Conservation (phyloP, 2,888 invertebrate genomes). For the Brenthis daphne region DNA sequence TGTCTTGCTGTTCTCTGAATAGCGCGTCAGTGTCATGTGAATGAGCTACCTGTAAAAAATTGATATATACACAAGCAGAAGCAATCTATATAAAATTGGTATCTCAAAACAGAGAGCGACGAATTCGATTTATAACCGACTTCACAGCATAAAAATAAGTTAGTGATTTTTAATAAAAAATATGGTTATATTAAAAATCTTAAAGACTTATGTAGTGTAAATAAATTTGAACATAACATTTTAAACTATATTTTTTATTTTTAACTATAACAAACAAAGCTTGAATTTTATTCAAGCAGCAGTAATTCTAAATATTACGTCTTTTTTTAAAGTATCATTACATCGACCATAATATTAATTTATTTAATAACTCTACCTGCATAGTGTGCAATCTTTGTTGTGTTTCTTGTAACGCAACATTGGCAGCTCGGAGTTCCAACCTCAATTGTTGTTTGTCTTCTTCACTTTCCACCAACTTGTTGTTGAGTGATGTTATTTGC, state of each 20-base stretch:
- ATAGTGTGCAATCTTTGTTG: constrained; percentile 71
- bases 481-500: constrained; percentile 57
- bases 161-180: too few relatives aligned
- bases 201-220: too few relatives aligned
- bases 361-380: constrained; percentile 52
- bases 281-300: not conserved
- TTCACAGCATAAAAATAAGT: too few relatives aligned
- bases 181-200: too few relatives aligned
- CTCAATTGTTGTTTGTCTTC: constrained; percentile 71
- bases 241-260: too few relatives aligned
- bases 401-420: constrained; percentile 68
- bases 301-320: not conserved
- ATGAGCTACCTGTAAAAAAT: constrained; percentile 63
- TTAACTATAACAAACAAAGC: too few relatives aligned
- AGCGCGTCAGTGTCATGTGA: constrained; percentile 74
- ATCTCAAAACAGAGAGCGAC: too few relatives aligned
- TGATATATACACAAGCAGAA: not conserved
- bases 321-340: not conserved
- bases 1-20: constrained; percentile 76
- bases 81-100: not conserved
- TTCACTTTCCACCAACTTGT: constrained; percentile 60
- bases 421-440: constrained; percentile 67
- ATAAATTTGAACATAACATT: too few relatives aligned
- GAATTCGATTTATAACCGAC: too few relatives aligned
- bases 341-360: not conserved